Base-by-base conservation (phyloP, 2,797 vertebrate genomes). In the Enteromius mattozi region DNA sequence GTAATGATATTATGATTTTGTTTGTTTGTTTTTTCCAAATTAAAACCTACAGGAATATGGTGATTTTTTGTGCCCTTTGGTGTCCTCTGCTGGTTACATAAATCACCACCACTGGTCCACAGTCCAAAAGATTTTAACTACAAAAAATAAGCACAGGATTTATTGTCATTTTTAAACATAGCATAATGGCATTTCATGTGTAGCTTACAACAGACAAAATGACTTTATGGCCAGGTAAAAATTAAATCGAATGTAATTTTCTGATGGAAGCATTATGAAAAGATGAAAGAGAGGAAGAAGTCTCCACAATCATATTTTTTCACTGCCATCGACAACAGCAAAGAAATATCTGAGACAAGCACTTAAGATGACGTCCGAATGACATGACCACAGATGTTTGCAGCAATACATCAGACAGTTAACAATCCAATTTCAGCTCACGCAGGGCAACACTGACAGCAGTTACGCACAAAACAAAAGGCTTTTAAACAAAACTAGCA, bases 131-230 rank as follows among this genome's bases (percentile, higher is more conserved):
- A 21, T 4, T 5, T 21, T 45, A 78, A 81, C n/a, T 68, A 74
- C 56, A 70, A 82, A 89, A 89, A 76, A 76, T 87, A 89, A 85
- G 83, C 79, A 87, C 61, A 61, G 30, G 56, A 68, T 89, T 91
- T 87, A 89, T 89, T 89, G 86, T 80, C 47, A 59, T 78, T 40
- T 71, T 81, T 45, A 33, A 72, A 61, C 51, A 70, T 86, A 87
- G 59, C 76, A 86, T 85, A 21, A 75, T 78, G 63, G 56, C 78
- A 84, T 85, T 87, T 90, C n/a, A 81, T 76, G 76, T 85, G 86
- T 84, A 56, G 49, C 74, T 70, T 83, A 86, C 83, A 88, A 66
- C 81, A 82, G 81, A 89, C 65, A 70, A 66, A 79, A 80, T 63
- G 59, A 65, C 65, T 51, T 75, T 35, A 70, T 78, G 42, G 40